Conservation (phyloP, 92 coral and sea anemone species). For the Pocillopora grandis region DNA sequence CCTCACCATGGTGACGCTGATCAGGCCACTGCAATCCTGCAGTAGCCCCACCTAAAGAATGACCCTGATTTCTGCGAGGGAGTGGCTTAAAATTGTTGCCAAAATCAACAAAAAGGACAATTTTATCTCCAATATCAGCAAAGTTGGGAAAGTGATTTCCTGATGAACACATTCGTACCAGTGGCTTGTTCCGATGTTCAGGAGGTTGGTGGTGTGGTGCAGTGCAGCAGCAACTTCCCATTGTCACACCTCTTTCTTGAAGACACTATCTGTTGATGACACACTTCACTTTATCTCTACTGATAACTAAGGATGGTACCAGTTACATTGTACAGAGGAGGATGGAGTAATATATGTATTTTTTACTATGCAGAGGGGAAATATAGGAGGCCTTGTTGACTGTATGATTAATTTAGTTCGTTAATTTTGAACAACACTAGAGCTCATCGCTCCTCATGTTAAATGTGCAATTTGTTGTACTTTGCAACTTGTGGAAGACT, state of each 20-base stretch:
- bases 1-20: background rate
- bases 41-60: conserved; percentile 23
- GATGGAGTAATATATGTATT: no score
- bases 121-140: conserved; percentile 81
- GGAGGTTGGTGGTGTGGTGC: background rate
- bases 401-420: no score
- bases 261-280: background rate
- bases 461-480: no score
- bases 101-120: conserved; percentile 81
- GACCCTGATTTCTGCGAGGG: background rate
- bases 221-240: conserved; percentile 3
- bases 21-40: conserved; percentile 18
- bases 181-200: conserved; percentile 11
- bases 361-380: no score
- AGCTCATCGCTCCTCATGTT: no score
- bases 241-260: background rate
- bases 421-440: no score
- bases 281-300: background rate
- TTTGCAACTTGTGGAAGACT: no score
- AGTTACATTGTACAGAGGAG: no score
- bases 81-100: conserved; percentile 53
- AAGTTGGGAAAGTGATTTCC: conserved; percentile 59
- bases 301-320: background rate
- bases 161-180: conserved; percentile 67
- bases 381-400: no score